Conservation (phyloP, 1,140 invertebrate species). For the Cherax quadricarinatus region DNA sequence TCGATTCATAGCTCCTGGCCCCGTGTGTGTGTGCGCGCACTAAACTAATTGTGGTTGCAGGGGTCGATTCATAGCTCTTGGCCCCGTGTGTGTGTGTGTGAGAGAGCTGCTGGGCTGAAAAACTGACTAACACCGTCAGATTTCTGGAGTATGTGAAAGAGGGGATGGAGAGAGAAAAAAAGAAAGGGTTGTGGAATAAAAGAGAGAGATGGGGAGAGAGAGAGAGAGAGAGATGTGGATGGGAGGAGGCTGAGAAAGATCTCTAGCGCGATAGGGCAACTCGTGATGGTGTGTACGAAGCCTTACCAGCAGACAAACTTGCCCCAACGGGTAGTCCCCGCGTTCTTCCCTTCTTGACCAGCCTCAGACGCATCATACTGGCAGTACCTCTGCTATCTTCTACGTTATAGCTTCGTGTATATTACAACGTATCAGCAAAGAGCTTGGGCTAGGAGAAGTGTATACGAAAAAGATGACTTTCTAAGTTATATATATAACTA, state of each 20-base stretch:
- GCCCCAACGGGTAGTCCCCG: not conserved
- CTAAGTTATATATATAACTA: too few species aligned
- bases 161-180: not conserved
- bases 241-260: not conserved
- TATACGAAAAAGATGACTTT: too few species aligned
- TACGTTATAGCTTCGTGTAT: not conserved
- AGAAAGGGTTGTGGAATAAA: not conserved
- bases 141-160: not conserved
- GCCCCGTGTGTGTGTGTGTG: not conserved
- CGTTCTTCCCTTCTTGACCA: not conserved
- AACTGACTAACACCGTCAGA: not conserved
- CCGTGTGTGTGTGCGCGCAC: too few species aligned
- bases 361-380: not conserved
- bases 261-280: not conserved
- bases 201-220: constrained; percentile 7
- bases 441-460: not conserved
- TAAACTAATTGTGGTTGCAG: too few species aligned
- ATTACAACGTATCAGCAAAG: not conserved
- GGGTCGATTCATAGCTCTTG: too few species aligned
- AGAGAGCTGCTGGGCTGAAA: not conserved
- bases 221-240: not conserved
- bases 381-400: not conserved
- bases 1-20: too few species aligned
- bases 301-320: not conserved
- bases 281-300: constrained; percentile 6